phyloP scores from a whole-genome alignment of 2,113 vertebrate species.

The Grallaria varia region DNA sequence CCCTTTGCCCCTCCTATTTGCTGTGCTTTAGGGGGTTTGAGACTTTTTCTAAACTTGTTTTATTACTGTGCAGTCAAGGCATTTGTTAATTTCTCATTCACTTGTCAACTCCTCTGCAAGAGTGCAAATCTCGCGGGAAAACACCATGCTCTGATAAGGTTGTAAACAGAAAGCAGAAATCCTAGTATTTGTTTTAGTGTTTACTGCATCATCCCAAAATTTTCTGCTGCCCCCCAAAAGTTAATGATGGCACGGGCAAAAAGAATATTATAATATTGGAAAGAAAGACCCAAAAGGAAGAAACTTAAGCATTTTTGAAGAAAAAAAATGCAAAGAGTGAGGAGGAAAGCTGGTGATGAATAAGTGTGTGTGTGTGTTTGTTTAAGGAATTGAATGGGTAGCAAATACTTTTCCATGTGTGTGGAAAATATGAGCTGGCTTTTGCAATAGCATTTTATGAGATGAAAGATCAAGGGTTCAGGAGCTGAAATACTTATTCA shows the following conservation, averaged over 20 bases:
- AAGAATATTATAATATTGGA: neutral
- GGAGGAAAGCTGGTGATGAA: neutral
- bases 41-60: neutral
- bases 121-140: neutral
- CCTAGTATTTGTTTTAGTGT: neutral
- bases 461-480: slow-evolving; percentile 60
- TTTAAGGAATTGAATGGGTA: slow-evolving; percentile 33
- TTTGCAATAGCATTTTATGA: slow-evolving; percentile 54
- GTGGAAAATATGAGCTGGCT: slow-evolving; percentile 53
- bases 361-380: neutral
- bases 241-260: neutral
- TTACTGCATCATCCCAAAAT: neutral
- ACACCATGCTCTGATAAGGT: neutral
- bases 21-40: neutral
- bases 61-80: neutral
- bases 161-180: neutral
- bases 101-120: neutral
- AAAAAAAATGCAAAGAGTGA: neutral
- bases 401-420: slow-evolving; percentile 41
- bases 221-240: neutral
- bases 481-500: slow-evolving; percentile 58
- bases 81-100: slow-evolving; percentile 4
- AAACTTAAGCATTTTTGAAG: neutral
- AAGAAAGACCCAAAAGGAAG: neutral
- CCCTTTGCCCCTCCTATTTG: neutral